Evolutionary conservation across 2,888 invertebrate genomes (phyloP), one percentile per base, ranked within the genome.

Genomic region (Scaptomyza tumidula): DNA sequence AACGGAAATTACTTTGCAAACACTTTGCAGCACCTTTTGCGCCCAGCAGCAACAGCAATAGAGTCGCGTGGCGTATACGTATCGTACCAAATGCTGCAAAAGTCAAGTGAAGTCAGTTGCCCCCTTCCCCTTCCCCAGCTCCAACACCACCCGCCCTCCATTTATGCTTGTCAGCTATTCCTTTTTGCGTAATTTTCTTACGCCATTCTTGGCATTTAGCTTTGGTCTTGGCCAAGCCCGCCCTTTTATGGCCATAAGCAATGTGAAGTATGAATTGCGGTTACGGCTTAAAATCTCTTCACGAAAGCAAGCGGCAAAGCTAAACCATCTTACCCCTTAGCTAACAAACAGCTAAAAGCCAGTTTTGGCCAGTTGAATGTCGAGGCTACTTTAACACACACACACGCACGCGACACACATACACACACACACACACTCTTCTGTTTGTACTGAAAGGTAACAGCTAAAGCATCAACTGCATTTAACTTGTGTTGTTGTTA

Each of bases 1-100:
- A 86, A 79, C 87, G 86, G 86, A 86, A 86, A 87, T 87, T 87
- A 83, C 86, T 85, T 86, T 76, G 86, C 86, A 87, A 86, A 87
- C 86, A 86, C 86, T 86, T 86, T 84, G 75, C 78, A 71, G 70
- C 78, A 75, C 67, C 78, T 72, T 41, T 65, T 54, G 66, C 63
- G 35, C 19, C 50, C 66, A 53, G 39, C 66, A 54, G 52, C 14
- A 39, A 7, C 5, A 35, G 13, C 13, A 35, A 13, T 13, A n/a
- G 48, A 58, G 50, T 64, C 72, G 63, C 55, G 64, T 73, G 78
- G 71, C 76, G 63, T 63, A 74, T 67, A 76, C 71, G 67, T 63
- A 73, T 67, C 60, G 59, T 29, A 29, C 43, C 48, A 70, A 54
- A 49, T 63, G 66, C 46, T 75, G 77, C 43, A 46, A 75, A 66